Evolutionary conservation across 2,888 invertebrate species (phyloP).

Genomic region (Metallyticus violacea): DNA sequence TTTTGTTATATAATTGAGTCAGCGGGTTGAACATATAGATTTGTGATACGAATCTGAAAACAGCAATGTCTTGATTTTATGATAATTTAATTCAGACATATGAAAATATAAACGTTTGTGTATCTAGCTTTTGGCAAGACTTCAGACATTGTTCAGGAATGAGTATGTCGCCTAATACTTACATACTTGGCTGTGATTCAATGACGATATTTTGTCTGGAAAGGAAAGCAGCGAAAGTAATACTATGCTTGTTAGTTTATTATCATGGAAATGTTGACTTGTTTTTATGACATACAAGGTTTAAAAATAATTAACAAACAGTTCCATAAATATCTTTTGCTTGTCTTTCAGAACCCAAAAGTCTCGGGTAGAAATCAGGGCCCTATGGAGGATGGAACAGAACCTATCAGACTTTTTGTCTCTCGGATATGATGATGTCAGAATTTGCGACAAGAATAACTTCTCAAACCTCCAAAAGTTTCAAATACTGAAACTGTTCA

Average conservation of each 20-base stretch:
- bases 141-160: background rate
- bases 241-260: background rate
- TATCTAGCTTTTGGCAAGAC: background rate
- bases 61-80: background rate
- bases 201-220: background rate
- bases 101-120: background rate
- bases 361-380: too few species aligned
- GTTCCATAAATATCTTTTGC: too few species aligned
- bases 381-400: too few species aligned
- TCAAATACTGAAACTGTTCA: too few species aligned
- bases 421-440: too few species aligned
- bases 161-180: background rate
- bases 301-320: too few species aligned
- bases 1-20: too few species aligned
- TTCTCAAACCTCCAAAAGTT: too few species aligned
- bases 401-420: too few species aligned
- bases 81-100: background rate
- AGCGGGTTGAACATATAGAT: background rate
- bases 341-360: too few species aligned
- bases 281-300: background rate
- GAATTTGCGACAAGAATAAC: too few species aligned
- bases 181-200: background rate
- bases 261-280: background rate
- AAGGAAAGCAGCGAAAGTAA: background rate
- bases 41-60: background rate